These are phyloP conservation scores for Sapajus apella DNA, from an alignment of 2,113 vertebrate genomes.

Conservation along the genomic window DNA sequence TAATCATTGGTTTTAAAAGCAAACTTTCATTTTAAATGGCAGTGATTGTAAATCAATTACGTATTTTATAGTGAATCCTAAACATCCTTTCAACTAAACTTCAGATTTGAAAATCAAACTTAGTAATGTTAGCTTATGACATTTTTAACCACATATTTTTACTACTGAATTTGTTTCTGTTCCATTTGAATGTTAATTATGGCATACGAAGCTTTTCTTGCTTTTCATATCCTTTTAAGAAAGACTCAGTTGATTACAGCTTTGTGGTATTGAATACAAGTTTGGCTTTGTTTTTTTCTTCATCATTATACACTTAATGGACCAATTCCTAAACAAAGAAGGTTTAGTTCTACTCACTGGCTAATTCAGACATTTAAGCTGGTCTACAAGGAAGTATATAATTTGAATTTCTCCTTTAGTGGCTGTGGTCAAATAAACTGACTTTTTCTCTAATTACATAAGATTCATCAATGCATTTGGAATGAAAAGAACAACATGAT, in stretches of 20 bases:
- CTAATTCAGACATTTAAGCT: neutral
- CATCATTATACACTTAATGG: neutral
- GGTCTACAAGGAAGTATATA: neutral
- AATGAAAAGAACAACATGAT: neutral
- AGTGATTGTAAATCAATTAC: conserved; percentile 6
- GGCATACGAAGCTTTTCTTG: neutral
- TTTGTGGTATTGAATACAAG: conserved; percentile 18
- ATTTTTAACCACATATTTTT: conserved; percentile 33
- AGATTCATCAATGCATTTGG: neutral
- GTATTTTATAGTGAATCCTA: neutral
- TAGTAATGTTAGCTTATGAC: neutral
- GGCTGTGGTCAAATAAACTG: neutral
- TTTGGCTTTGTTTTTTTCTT: neutral
- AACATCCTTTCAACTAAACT: conserved; percentile 16
- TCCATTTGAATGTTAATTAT: neutral
- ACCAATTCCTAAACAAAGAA: conserved; percentile 42
- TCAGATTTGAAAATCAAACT: conserved; percentile 8
- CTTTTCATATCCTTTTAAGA: conserved; percentile 18
- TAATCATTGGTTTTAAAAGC: conserved; percentile 10
- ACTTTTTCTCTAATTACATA: neutral
- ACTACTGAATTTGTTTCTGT: neutral
- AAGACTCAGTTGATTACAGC: neutral
- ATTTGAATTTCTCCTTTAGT: neutral
- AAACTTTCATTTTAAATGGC: conserved; percentile 14
- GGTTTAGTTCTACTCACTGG: conserved; percentile 37